These are phyloP conservation scores for Trichonephila clavipes DNA, from an alignment of 1,140 invertebrate species.

Conservation along the genomic window DNA sequence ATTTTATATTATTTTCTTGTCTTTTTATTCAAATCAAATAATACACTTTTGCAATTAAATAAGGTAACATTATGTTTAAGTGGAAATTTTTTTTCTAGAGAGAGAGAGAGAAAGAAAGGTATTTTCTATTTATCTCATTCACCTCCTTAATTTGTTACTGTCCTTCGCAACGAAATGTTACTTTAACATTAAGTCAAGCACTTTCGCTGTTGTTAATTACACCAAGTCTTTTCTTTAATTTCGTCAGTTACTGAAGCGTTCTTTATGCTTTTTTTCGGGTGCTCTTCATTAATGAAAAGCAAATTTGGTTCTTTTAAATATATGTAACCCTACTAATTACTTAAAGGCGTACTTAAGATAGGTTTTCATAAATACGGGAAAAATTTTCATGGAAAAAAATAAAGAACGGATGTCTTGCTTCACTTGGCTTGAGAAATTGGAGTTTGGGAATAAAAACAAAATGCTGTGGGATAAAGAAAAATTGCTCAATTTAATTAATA, in stretches of 20 bases:
- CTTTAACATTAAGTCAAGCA: neutral
- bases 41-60: neutral
- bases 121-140: neutral
- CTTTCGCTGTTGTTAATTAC: slow-evolving; percentile 54
- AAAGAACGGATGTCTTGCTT: neutral
- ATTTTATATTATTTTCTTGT: neutral
- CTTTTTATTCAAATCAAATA: neutral
- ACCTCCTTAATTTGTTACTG: slow-evolving; percentile 11
- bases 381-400: neutral
- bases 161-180: neutral
- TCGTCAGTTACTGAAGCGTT: slow-evolving; percentile 53
- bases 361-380: neutral
- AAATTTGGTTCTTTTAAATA: slow-evolving; percentile 47
- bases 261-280: slow-evolving; percentile 28
- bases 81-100: neutral
- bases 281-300: slow-evolving; percentile 66
- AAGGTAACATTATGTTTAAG: neutral
- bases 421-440: neutral
- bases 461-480: neutral
- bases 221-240: slow-evolving; percentile 41
- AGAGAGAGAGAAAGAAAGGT: too few relatives aligned
- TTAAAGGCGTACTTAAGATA: slow-evolving; percentile 2
- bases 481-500: neutral
- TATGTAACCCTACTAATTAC: slow-evolving; percentile 28
- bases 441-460: neutral